phyloP scores from a whole-genome alignment of 2,888 invertebrate species.

The Drosophila imparisetae region DNA sequence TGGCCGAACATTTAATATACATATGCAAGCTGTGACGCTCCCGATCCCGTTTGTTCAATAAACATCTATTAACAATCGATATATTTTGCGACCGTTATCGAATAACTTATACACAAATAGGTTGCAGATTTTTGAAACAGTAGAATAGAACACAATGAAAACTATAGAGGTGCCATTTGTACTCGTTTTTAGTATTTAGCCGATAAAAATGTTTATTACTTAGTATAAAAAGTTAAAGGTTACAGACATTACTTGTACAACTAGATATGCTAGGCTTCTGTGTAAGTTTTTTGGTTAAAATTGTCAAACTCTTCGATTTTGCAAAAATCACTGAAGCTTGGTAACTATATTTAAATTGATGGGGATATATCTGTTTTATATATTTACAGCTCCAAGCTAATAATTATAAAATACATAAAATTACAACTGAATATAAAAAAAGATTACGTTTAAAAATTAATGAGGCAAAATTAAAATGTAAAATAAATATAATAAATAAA shows the following conservation, averaged over 20 bases:
- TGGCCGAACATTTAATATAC: slow-evolving; percentile 40
- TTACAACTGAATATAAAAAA: background rate
- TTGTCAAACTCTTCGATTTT: background rate
- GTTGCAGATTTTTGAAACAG: slow-evolving; percentile 7
- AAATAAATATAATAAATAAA: background rate
- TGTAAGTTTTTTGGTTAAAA: background rate
- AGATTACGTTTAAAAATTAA: background rate
- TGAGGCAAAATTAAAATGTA: background rate
- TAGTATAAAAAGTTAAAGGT: background rate
- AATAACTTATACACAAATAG: background rate
- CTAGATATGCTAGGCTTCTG: background rate
- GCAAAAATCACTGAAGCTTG: background rate
- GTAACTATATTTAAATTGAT: background rate
- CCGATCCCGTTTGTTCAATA: slow-evolving; percentile 38
- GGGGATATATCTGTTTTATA: background rate
- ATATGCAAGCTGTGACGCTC: slow-evolving; percentile 47
- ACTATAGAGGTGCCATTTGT: background rate
- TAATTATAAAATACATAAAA: background rate
- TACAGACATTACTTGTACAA: background rate
- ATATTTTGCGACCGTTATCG: slow-evolving; percentile 3
- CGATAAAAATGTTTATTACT: background rate
- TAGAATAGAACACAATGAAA: slow-evolving; percentile 17
- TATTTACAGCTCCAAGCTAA: background rate
- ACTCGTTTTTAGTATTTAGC: background rate
- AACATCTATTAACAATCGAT: slow-evolving; percentile 39